Evolutionary conservation across 2,888 invertebrate genomes (phyloP).

Genomic region (Muschampia plurimacula): DNA sequence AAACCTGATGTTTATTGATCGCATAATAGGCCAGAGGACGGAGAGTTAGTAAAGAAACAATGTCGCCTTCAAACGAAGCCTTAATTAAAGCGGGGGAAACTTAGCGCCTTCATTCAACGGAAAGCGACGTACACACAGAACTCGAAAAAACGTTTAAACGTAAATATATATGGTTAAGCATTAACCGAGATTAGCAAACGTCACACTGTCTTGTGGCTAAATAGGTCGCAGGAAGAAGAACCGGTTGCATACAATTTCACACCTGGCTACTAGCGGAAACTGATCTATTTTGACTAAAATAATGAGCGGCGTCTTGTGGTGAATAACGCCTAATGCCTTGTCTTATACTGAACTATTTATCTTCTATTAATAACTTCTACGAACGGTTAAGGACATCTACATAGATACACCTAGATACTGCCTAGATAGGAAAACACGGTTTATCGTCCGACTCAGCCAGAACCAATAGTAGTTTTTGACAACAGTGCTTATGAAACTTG

Average conservation of each 20-base stretch:
- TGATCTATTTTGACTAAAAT: constrained; percentile 6
- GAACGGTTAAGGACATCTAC: background rate
- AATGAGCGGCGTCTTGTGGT: background rate
- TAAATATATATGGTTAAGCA: too few relatives aligned
- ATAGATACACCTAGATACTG: too few relatives aligned
- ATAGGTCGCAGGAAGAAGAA: background rate
- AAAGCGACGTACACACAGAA: too few relatives aligned
- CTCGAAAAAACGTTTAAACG: too few relatives aligned
- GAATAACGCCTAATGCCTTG: background rate
- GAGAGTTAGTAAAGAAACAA: too few relatives aligned
- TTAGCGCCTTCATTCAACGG: too few relatives aligned
- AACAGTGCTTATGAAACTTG: too few relatives aligned
- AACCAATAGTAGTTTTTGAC: too few relatives aligned
- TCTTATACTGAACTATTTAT: background rate
- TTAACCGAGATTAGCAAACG: background rate
- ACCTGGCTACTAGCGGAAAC: constrained; percentile 3
- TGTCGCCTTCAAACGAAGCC: too few relatives aligned
- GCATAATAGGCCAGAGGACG: too few relatives aligned
- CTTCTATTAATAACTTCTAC: background rate
- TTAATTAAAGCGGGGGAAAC: too few relatives aligned
- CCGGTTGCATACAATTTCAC: constrained; percentile 1
- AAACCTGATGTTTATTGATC: too few relatives aligned
- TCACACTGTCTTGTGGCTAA: constrained; percentile 10
- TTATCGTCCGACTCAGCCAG: background rate
- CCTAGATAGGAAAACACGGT: background rate